Evolutionary conservation across 2,797 vertebrate genomes (phyloP), one percentile per base, ranked within the genome.

Genomic region (Danio choprae): DNA sequence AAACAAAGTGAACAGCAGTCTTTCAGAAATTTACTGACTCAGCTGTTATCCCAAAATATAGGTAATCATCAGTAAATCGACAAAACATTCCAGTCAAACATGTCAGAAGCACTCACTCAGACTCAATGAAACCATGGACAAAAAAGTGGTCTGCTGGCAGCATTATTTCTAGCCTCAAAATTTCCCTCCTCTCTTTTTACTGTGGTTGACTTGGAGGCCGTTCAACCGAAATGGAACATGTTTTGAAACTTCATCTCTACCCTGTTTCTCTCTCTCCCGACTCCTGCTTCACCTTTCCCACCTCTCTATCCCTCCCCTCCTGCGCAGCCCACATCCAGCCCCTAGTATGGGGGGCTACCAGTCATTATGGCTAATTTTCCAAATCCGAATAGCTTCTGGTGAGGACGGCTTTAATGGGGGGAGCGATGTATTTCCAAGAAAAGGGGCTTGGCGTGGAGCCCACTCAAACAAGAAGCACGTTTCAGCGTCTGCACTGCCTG

Each of bases 161-260:
- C 56, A 79, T 62, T 64, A 77, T 46, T 63, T 80, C 73, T 62
- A 70, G 77, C 69, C 74, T 53, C 44, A 68, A 82, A 81, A 74
- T 82, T 72, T 81, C 82, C 74, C 53, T 67, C 62, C 77, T 58
- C 75, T 76, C 10, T 84, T 86, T 81, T 81, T 78, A 83, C 64
- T 76, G 85, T 82, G 86, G 74, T 83, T 70, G 74, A 69, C 38
- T 80, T 82, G 80, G 72, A 78, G 46, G 60, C 62, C 69, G 53
- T 76, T 82, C 79, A 84, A 77, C 77, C 59, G 62, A 79, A 84
- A 84, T 84, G 82, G 80, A 85, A 85, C 84, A 85, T 87, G 80
- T 84, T 87, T 87, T 84, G 77, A 84, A 83, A 84, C 72, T 73
- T 77, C 67, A 74, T 68, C 67, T 62, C 43, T 53, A 40, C 74